These are phyloP conservation scores for Actinernus sp. DNA, from an alignment of 92 coral and sea anemone genomes.

Conservation along the genomic window DNA sequence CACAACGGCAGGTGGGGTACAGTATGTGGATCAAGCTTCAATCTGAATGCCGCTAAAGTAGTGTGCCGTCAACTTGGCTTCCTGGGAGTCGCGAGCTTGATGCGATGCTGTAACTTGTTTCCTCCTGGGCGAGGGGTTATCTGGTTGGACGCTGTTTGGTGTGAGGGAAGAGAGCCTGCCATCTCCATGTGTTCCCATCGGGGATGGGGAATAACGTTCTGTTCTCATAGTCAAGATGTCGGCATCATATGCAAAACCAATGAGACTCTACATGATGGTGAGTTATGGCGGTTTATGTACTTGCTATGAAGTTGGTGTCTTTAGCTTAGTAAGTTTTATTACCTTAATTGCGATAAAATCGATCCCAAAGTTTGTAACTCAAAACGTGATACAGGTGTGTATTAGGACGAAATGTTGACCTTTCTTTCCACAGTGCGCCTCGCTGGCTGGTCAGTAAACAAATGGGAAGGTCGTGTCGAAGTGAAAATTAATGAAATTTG, in stretches of 20 bases:
- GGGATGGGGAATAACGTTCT: slow-evolving; percentile 63
- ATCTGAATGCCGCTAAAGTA: slow-evolving; percentile 45
- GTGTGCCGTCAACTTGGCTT: slow-evolving; percentile 48
- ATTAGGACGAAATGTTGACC: too few relatives aligned
- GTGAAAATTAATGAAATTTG: slow-evolving; percentile 61
- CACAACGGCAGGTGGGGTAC: slow-evolving; percentile 54
- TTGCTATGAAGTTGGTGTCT: too few relatives aligned
- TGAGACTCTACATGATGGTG: slow-evolving; percentile 20
- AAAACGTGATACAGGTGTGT: too few relatives aligned
- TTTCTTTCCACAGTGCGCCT: slow-evolving; percentile 13
- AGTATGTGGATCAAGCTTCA: slow-evolving; percentile 42
- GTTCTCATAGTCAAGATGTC: slow-evolving; percentile 35
- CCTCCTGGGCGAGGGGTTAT: slow-evolving; percentile 48
- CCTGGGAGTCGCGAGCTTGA: slow-evolving; percentile 41
- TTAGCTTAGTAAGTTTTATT: too few relatives aligned
- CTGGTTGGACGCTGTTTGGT: slow-evolving; percentile 55
- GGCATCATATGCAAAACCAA: slow-evolving; percentile 55
- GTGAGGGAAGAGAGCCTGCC: slow-evolving; percentile 55
- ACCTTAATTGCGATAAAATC: too few relatives aligned
- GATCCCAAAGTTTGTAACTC: too few relatives aligned
- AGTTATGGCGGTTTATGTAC: too few relatives aligned
- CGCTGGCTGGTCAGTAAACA: slow-evolving; percentile 3
- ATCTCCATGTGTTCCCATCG: slow-evolving; percentile 52
- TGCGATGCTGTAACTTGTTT: slow-evolving; percentile 48
- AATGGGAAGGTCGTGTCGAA: slow-evolving; percentile 65